Percentiles rank a stretch among this genome's conserved stretches.
Evolutionary conservation across 53 echinoderm and acorn worm species (phyloP).

Genomic region (Echinometra lucunter): DNA sequence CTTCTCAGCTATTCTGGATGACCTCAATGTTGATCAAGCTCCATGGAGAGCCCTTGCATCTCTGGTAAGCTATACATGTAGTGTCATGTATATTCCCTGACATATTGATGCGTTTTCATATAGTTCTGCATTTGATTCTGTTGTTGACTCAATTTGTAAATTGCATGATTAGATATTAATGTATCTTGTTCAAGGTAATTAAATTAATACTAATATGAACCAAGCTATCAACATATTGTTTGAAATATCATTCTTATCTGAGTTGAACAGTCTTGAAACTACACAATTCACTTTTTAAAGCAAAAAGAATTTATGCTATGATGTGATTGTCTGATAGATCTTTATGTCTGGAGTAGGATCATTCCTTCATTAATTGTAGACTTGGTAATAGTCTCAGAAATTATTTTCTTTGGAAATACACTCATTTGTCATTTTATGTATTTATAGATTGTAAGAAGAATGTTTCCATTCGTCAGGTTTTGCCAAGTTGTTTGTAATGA

Average conservation of each 20-base stretch:
- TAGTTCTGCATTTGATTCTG: not conserved
- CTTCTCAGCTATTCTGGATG: conserved; percentile 96
- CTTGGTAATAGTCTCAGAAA: not conserved
- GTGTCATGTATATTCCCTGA: not conserved
- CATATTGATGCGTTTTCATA: not conserved
- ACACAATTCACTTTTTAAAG: too few species aligned
- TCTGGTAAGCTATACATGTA: conserved; percentile 73
- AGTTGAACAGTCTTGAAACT: too few species aligned
- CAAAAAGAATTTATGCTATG: too few species aligned
- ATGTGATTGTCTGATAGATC: too few species aligned
- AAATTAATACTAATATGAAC: too few species aligned
- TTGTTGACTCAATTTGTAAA: not conserved
- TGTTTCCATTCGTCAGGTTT: not conserved
- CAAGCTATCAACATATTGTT: too few species aligned
- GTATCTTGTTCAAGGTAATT: not conserved
- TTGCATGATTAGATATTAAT: not conserved
- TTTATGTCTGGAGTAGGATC: too few species aligned
- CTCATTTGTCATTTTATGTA: not conserved
- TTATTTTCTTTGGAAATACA: not conserved
- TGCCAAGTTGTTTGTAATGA: not conserved
- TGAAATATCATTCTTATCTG: too few species aligned
- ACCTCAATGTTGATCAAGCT: conserved; percentile 88
- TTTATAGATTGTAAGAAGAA: not conserved
- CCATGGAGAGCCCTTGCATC: conserved; percentile 92
- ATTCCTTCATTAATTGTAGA: not conserved